A percentile compares a stretch with the other conserved stretches of the same genome.
phyloP scores from a whole-genome alignment of 2,797 vertebrate species.

The Muraenolepis orangiensis region DNA sequence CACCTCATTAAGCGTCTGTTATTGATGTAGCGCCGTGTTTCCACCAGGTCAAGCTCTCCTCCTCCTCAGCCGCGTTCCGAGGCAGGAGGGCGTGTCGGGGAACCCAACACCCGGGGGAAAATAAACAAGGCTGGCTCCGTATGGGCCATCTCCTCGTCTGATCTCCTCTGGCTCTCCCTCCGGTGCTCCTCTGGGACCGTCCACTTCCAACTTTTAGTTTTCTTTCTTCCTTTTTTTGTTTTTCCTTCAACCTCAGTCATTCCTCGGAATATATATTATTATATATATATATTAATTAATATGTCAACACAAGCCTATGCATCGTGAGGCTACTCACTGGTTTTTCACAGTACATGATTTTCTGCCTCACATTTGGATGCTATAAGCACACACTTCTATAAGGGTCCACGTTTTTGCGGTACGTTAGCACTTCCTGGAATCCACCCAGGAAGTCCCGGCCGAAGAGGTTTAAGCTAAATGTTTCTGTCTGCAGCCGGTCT shows the following conservation, averaged over 20 bases:
- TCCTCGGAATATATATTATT: not conserved
- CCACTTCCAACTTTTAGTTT: constrained; percentile 1
- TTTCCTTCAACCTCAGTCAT: not conserved
- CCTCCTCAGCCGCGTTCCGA: constrained; percentile 5
- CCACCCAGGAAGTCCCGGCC: not conserved
- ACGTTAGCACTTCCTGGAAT: not conserved
- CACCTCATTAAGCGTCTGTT: constrained; percentile 22
- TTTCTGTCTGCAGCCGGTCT: constrained; percentile 48
- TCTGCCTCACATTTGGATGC: not conserved
- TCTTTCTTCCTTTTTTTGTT: constrained; percentile 7
- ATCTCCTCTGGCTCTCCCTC: constrained; percentile 51
- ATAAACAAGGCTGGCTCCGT: constrained; percentile 50
- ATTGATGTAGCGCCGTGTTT: constrained; percentile 21
- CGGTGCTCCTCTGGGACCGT: constrained; percentile 41
- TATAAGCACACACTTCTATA: not conserved
- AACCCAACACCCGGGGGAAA: constrained; percentile 49
- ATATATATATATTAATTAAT: too few species aligned
- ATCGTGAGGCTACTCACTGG: not conserved
- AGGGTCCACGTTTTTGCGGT: not conserved
- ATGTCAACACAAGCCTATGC: not conserved
- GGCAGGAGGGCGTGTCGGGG: constrained; percentile 17
- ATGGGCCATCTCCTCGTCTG: constrained; percentile 54
- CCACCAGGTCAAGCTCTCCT: constrained; percentile 19
- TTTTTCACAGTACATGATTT: not conserved
- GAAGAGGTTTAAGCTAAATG: not conserved